Evolutionary conservation across 2,888 invertebrate species (phyloP).

Genomic region (Agrotis segetum): DNA sequence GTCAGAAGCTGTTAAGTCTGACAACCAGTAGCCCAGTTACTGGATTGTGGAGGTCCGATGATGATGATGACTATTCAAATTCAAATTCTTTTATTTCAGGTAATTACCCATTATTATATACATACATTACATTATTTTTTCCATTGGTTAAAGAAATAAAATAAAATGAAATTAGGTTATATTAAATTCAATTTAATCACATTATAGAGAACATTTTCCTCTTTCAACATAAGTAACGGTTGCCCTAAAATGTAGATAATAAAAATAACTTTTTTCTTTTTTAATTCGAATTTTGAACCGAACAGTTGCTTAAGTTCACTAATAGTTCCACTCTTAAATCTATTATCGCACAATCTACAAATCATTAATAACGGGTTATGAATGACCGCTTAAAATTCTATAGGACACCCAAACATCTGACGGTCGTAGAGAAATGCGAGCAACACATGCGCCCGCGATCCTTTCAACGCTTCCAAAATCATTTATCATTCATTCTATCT

Average conservation of each 20-base stretch:
- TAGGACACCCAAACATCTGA: conserved; percentile 83
- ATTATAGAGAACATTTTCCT: conserved; percentile 12
- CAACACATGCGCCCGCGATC: conserved; percentile 82
- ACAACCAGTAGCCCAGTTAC: too few species aligned
- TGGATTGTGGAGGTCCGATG: too few species aligned
- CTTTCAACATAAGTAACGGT: not conserved
- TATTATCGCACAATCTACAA: conserved; percentile 76
- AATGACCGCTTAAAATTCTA: conserved; percentile 87
- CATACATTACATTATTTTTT: too few species aligned
- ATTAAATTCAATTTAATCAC: too few species aligned
- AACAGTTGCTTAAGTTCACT: conserved; percentile 61
- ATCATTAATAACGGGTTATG: conserved; percentile 86
- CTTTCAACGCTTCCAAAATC: conserved; percentile 85
- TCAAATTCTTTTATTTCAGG: too few species aligned
- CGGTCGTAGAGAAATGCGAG: conserved; percentile 75
- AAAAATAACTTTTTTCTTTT: conserved; percentile 10
- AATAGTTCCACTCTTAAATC: conserved; percentile 72
- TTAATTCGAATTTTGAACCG: conserved; percentile 41
- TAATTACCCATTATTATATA: too few species aligned
- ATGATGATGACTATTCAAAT: too few species aligned
- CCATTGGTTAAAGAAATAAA: too few species aligned
- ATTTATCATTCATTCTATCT: conserved; percentile 85
- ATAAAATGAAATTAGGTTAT: too few species aligned
- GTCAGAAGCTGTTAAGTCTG: too few species aligned
- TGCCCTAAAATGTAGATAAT: not conserved